A percentile compares a stretch with the other conserved stretches of the same genome.
Conservation (phyloP, 2,888 invertebrate species). For the Catocala nupta region DNA sequence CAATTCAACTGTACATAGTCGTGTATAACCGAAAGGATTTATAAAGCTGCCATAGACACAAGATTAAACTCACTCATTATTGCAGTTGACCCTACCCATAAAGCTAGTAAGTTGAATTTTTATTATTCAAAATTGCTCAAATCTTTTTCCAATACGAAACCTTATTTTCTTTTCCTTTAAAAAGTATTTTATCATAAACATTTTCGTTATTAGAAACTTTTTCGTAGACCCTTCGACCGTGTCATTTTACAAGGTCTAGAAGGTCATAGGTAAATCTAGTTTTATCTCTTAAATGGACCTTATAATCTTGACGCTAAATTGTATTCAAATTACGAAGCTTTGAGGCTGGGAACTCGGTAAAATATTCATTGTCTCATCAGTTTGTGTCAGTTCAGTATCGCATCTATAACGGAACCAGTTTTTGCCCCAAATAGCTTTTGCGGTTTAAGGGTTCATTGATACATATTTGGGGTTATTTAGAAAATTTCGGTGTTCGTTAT, state of each 20-base stretch:
- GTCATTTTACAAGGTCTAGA: constrained; percentile 3
- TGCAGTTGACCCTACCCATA: no score
- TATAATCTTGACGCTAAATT: constrained; percentile 15
- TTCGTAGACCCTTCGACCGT: not conserved
- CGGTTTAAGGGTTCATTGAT: constrained; percentile 18
- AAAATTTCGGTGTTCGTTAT: not conserved
- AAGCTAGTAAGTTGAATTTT: no score
- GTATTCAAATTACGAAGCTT: constrained; percentile 38
- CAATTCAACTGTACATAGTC: no score
- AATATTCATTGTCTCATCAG: constrained; percentile 46
- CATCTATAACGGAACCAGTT: constrained; percentile 28
- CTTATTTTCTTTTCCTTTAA: not conserved
- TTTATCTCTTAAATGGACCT: constrained; percentile 17
- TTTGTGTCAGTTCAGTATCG: constrained; percentile 22
- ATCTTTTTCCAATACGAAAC: not conserved
- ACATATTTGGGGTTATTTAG: not conserved
- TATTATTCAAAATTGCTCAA: no score
- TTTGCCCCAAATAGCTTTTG: constrained; percentile 14
- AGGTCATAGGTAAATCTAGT: constrained; percentile 12
- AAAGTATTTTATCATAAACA: constrained; percentile 1
- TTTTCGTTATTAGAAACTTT: constrained; percentile 11
- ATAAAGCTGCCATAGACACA: no score
- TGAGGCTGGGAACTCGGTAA: constrained; percentile 26
- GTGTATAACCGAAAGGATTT: no score
- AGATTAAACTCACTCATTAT: no score